Percentiles rank a stretch among this genome's conserved stretches.
Evolutionary conservation across 2,888 invertebrate genomes (phyloP).

Genomic region (Scotopteryx bipunctaria): DNA sequence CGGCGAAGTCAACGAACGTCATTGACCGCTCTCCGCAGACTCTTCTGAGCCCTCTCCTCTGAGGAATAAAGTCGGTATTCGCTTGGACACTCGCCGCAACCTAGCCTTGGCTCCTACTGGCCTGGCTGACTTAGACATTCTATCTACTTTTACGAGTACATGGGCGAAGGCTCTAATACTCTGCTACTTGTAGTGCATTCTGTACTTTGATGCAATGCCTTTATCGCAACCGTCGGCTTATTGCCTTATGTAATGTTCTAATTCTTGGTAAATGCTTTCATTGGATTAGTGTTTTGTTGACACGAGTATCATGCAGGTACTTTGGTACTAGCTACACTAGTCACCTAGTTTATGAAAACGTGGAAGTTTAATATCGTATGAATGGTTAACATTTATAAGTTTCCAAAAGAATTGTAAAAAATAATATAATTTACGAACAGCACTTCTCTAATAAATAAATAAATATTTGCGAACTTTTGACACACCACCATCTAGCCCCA

Average conservation of each 20-base stretch:
- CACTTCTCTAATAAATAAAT: too few species aligned
- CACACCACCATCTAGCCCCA: too few species aligned
- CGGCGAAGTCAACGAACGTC: constrained; percentile 82
- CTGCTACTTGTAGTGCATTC: constrained; percentile 63
- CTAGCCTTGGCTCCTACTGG: constrained; percentile 83
- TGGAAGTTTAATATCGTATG: too few species aligned
- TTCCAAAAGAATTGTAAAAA: too few species aligned
- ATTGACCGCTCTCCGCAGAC: constrained; percentile 61
- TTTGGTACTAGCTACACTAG: background rate
- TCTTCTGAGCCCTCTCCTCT: constrained; percentile 44
- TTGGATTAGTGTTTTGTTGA: constrained; percentile 47
- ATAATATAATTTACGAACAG: background rate
- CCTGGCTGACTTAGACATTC: constrained; percentile 84
- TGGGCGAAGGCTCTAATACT: constrained; percentile 74
- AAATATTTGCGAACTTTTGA: too few species aligned
- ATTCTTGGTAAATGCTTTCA: constrained; percentile 61
- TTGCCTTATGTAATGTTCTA: constrained; percentile 60
- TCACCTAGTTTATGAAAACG: too few species aligned
- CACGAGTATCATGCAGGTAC: constrained; percentile 4
- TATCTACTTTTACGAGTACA: constrained; percentile 83
- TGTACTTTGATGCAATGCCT: constrained; percentile 60
- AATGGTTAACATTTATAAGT: too few species aligned
- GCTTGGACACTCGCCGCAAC: constrained; percentile 50
- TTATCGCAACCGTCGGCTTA: constrained; percentile 49
- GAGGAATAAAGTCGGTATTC: constrained; percentile 53